Base-by-base conservation (phyloP, 2,888 invertebrate species). In the Rotaria sp. region DNA sequence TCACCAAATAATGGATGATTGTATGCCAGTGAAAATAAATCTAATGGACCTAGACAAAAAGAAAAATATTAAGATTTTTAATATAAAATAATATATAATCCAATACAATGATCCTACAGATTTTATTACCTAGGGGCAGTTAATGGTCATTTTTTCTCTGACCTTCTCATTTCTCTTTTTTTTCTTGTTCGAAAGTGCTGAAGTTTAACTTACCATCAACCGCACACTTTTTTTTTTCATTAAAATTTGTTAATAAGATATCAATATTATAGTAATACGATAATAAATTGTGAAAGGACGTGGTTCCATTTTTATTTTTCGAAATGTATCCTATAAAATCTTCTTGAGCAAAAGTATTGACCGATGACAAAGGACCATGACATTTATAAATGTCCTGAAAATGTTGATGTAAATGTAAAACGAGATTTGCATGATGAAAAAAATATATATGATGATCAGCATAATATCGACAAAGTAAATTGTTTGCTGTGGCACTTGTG, bases 331-430 rank as follows among this genome's bases (percentile, higher is more conserved):
- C 41, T 21, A 74, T 74, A 7, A 74, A 41, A 38, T 74, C 74
- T 7, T 74, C 74, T 38, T 74, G 74, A 4, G 74, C 74, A 38
- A 74, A 74, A 15, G 74, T 74, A 24, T 74, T 74, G 4, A 74
- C 5, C 2, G 41, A 38, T 74, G 74, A 74, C 38, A 74, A 74
- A 5, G 35, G 74, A 24, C 74, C 74, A 41, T 74, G 35, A 38
- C 1, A 41, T 3, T 74, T 38, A 21, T 41, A 74, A 18, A 38
- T 38, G 15, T 18, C 13, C 38, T 21, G 41, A 74, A 38, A 74
- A 38, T 74, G 74, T 38, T 74, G 74, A 74, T 74, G 74, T 11
- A 74, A 74, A 74, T 74, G 74, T 74, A 74, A 74, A 18, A 74
- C 74, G 2, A 74, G 11, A 35, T 35, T 74, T 21, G 41, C 35